Conservation (phyloP, 2,113 vertebrate species). For the Rhea americana region DNA sequence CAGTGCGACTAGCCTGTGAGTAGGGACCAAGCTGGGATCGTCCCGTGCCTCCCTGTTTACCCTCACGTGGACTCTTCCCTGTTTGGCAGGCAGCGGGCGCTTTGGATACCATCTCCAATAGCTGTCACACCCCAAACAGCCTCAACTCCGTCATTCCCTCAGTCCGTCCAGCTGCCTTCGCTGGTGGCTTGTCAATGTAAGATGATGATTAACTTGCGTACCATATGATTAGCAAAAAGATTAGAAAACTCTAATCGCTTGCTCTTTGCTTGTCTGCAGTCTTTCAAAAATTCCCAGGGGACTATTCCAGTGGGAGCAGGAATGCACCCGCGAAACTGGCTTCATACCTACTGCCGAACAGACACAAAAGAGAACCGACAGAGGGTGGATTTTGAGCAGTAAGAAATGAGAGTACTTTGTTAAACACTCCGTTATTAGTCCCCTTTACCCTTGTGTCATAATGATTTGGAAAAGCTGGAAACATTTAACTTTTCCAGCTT, state of each 20-base stretch:
- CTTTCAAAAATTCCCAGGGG: not conserved
- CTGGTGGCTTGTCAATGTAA: not conserved
- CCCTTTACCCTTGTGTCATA: not conserved
- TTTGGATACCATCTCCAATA: not conserved
- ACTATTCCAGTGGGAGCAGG: not conserved
- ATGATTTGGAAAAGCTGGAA: not conserved
- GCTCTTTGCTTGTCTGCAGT: not conserved
- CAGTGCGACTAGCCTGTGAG: rapidly evolving
- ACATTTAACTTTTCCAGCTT: not conserved
- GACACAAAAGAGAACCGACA: not conserved
- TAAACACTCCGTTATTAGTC: not conserved
- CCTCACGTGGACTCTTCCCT: not conserved
- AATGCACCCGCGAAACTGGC: not conserved
- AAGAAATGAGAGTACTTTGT: not conserved
- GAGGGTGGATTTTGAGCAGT: not conserved
- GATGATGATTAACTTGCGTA: not conserved
- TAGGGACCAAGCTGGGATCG: not conserved
- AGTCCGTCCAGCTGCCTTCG: not conserved
- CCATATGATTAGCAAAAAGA: not conserved
- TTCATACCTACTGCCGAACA: not conserved
- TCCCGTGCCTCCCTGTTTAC: not conserved
- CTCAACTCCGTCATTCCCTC: not conserved
- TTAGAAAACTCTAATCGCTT: not conserved
- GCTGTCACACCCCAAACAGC: not conserved
- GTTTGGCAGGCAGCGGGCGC: not conserved